These are phyloP conservation scores for Sebastes goodei DNA, from an alignment of 2,797 vertebrate species.

Conservation along the genomic window DNA sequence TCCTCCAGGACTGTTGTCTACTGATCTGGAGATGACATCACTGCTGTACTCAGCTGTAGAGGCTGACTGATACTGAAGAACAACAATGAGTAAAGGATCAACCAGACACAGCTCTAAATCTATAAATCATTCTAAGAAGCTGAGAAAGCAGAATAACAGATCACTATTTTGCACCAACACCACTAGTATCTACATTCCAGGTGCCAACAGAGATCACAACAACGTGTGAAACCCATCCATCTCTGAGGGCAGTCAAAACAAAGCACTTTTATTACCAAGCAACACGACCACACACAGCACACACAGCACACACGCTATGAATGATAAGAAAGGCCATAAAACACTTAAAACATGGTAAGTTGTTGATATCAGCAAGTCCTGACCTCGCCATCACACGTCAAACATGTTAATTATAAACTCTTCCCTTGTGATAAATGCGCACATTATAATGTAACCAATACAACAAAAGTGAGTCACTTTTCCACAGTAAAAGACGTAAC, in stretches of 20 bases:
- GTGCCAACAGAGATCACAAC: slow-evolving; percentile 25
- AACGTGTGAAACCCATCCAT: slow-evolving; percentile 32
- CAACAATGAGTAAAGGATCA: neutral
- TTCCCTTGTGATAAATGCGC: neutral
- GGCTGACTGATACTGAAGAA: neutral
- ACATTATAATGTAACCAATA: slow-evolving; percentile 9
- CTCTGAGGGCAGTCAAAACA: slow-evolving; percentile 20
- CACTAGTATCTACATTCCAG: slow-evolving; percentile 1
- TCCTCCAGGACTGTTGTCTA: neutral
- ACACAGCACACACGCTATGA: neutral
- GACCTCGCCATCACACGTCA: neutral
- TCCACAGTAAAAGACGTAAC: neutral
- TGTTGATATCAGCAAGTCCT: neutral
- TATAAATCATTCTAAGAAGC: neutral
- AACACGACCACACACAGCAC: neutral
- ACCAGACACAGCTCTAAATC: neutral
- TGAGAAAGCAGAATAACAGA: neutral
- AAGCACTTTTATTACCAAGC: neutral
- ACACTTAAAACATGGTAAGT: neutral
- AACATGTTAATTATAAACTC: neutral
- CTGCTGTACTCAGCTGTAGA: neutral
- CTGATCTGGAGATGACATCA: slow-evolving; percentile 19
- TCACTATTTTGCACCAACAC: neutral
- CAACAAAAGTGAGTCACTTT: neutral
- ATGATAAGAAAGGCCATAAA: slow-evolving; percentile 6